Evolutionary conservation across 2,113 vertebrate genomes (phyloP), one percentile per base, ranked within the genome.

Genomic region (Syrmaticus mikado): DNA sequence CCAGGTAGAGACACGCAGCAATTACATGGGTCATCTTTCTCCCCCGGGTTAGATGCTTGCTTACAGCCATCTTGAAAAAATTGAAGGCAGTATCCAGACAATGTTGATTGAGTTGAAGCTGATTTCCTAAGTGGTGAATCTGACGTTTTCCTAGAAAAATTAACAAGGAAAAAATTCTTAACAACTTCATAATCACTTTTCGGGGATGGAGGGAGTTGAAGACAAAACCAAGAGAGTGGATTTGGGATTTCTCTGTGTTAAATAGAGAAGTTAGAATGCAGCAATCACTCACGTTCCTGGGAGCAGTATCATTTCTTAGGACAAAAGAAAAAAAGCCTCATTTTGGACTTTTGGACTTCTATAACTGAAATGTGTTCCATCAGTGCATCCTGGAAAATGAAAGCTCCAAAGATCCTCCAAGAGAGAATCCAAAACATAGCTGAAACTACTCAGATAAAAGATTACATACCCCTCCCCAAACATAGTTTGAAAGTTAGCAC

Each of bases 41-140:
- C 3, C 99, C 99, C 2, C 98, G 97, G 1, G 99, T 99, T 57
- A 99, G 96, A 46, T 98, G 98, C 61, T 99, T 99, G 95, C 94
- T 97, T 68, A 99, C 98, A 0, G 99, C 99, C 99, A 99, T 99
- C 98, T 99, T 99, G 98, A 99, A 99, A 97, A 99, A 99, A 97
- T 99, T 99, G 95, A 98, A 98, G 78, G 99, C 99, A 1, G 99
- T 99, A 96, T 99, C 98, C 95, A 99, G 96, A 82, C 99, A 99
- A 80, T 99, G 99, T 25, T 99, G 97, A 96, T 98, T 99, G 96
- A 99, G 98, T 95, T 99, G 99, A 86, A 99, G 98, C 97, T 99
- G 99, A 94, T 98, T 99, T 45, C 99, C 99, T 97, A 99, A 96
- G 50, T 98, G 98, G 92, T 98, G 98, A 95, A 99, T 99, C 93